phyloP scores from a whole-genome alignment of 1,140 invertebrate genomes.

The Platorchestia sp. region DNA sequence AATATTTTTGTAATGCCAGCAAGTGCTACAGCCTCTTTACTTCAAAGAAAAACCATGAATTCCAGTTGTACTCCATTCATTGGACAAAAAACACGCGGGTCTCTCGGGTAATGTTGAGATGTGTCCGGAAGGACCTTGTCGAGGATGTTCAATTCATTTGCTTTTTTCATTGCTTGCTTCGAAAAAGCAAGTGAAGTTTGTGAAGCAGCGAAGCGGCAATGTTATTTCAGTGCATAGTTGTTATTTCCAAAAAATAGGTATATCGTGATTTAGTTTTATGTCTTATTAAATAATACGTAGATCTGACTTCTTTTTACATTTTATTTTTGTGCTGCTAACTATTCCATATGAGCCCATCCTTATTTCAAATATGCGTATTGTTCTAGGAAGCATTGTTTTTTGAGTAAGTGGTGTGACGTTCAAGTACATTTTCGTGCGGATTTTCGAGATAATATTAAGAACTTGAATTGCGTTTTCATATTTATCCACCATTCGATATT shows the following conservation, averaged over 20 bases:
- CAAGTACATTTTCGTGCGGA: not conserved
- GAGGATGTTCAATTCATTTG: not conserved
- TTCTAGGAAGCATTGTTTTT: not conserved
- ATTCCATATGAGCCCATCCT: no score
- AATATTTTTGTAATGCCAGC: not conserved
- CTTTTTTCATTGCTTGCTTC: not conserved
- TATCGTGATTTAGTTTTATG: no score
- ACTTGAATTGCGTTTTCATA: not conserved
- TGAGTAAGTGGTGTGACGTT: not conserved
- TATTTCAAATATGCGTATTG: not conserved
- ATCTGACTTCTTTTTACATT: no score
- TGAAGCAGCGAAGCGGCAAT: no score
- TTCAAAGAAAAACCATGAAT: not conserved
- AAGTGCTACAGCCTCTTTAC: not conserved
- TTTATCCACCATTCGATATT: not conserved
- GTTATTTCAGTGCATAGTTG: no score
- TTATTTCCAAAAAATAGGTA: no score
- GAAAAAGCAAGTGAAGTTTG: no score
- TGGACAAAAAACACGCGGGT: not conserved
- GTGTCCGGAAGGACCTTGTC: not conserved
- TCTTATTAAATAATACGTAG: no score
- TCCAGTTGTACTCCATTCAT: not conserved
- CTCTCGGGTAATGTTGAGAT: not conserved
- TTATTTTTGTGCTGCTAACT: no score
- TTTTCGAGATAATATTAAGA: not conserved